phyloP scores from a whole-genome alignment of 2,113 vertebrate genomes.

The Caracal caracal region DNA sequence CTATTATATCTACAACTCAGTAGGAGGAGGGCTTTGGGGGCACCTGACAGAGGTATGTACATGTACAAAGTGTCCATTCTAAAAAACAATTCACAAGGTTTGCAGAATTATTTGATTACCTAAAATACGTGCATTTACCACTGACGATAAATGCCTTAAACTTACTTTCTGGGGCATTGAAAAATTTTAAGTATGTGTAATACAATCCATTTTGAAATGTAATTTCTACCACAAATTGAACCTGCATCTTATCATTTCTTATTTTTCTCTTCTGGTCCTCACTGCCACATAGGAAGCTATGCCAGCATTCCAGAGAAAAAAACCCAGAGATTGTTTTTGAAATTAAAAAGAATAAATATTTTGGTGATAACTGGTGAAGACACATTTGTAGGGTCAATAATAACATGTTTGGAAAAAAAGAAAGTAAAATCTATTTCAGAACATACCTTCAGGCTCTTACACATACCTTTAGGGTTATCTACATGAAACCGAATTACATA shows the following conservation, averaged over 20 bases:
- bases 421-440: conserved; percentile 48
- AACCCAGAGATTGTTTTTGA: background rate
- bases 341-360: conserved; percentile 29
- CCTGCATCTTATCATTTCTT: background rate
- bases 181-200: background rate
- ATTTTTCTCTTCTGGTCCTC: conserved; percentile 38
- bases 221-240: background rate
- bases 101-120: background rate
- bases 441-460: background rate
- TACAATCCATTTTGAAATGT: background rate
- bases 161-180: background rate
- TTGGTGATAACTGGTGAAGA: conserved; percentile 7
- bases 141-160: background rate
- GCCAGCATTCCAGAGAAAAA: background rate
- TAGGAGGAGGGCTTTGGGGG: background rate
- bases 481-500: background rate
- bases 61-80: background rate
- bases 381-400: background rate
- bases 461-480: background rate
- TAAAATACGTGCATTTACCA: background rate
- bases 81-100: background rate
- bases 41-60: background rate
- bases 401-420: background rate
- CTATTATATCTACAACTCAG: background rate
- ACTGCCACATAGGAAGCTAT: background rate